A percentile compares a stretch with the other conserved stretches of the same genome.
These are phyloP conservation scores for Lepidurus arcticus DNA, from an alignment of 1,140 invertebrate genomes.

Conservation along the genomic window DNA sequence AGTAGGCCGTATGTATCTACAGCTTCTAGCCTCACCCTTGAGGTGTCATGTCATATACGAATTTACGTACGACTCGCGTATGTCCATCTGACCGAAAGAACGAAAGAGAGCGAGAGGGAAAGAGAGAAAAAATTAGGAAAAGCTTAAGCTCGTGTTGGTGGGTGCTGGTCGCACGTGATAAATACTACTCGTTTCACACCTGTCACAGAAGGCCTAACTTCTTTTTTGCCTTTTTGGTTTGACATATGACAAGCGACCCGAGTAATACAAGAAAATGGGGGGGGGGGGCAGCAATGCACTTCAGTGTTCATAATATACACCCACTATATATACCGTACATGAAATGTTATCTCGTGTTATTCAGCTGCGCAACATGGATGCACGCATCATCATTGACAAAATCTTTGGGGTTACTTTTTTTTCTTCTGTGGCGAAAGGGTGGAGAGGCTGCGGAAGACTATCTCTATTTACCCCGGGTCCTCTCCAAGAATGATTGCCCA, in stretches of 20 bases:
- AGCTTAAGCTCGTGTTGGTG: background rate
- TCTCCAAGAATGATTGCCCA: background rate
- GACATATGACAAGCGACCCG: background rate
- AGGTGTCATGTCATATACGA: background rate
- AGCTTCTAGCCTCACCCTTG: background rate
- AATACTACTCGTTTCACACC: conserved; percentile 3
- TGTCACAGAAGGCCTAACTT: background rate
- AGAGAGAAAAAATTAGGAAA: background rate
- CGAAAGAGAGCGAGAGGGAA: background rate
- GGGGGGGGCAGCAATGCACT: background rate
- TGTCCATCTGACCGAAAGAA: background rate
- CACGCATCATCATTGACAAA: background rate
- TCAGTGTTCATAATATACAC: too few relatives aligned
- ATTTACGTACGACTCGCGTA: background rate
- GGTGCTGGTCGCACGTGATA: background rate
- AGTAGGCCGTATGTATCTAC: background rate
- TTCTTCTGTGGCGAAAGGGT: background rate
- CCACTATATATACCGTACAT: too few relatives aligned
- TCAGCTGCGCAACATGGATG: background rate
- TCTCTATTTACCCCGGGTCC: background rate
- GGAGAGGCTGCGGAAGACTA: background rate
- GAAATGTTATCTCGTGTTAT: background rate
- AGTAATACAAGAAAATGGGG: background rate
- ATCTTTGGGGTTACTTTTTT: background rate
- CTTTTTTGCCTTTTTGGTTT: conserved; percentile 6